These are phyloP conservation scores for Danionella dracula DNA, from an alignment of 2,797 vertebrate species.

Conservation along the genomic window DNA sequence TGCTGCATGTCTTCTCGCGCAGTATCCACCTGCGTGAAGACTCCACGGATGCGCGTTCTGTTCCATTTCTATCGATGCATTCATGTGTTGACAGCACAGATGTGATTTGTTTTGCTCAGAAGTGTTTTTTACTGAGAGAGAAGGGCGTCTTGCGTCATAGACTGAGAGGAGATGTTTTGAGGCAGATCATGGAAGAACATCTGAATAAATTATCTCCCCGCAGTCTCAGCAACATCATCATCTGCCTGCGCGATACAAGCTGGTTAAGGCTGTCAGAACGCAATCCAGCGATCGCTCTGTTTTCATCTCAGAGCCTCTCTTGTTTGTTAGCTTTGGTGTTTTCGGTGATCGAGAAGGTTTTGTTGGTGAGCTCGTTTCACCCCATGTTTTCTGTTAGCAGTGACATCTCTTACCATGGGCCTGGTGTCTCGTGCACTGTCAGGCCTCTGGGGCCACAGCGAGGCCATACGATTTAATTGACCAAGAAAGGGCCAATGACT, in stretches of 20 bases:
- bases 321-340: neutral
- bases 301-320: neutral
- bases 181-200: constrained; percentile 43
- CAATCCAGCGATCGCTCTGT: too few relatives aligned
- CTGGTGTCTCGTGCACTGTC: constrained; percentile 21
- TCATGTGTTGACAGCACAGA: too few relatives aligned
- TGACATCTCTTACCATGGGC: constrained; percentile 40
- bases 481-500: neutral
- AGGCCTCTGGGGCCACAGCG: neutral
- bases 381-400: neutral
- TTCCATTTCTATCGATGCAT: too few relatives aligned
- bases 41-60: too few relatives aligned
- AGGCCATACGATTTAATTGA: neutral
- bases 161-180: constrained; percentile 36
- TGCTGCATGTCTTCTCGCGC: constrained; percentile 3
- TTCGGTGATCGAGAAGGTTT: constrained; percentile 9
- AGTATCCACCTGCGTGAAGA: constrained; percentile 24
- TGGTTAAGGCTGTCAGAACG: too few relatives aligned
- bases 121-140: constrained; percentile 19
- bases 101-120: too few relatives aligned
- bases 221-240: constrained; percentile 31
- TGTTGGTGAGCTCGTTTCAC: neutral
- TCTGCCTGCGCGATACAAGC: neutral
- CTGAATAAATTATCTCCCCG: constrained; percentile 27
- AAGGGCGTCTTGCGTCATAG: constrained; percentile 29